Evolutionary conservation across 2,113 vertebrate species (phyloP), one percentile per base, ranked within the genome.

Genomic region (Ailurus styani): DNA sequence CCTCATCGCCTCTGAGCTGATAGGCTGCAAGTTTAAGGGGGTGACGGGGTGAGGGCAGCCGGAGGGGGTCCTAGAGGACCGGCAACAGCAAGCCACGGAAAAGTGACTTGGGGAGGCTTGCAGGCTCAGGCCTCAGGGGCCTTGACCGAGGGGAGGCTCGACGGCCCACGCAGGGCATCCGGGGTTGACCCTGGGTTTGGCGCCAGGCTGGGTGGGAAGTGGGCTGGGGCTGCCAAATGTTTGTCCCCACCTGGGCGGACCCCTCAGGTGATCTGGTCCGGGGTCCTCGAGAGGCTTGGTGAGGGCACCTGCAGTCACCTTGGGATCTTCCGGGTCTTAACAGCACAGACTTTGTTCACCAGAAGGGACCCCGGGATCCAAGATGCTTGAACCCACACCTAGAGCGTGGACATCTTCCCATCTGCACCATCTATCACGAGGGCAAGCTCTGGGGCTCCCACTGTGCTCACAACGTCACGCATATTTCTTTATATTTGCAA

Each of bases 41-140:
- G 40, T 10, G 86, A 14, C 9, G 25, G 87, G 70, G 40, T 2
- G 83, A 60, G 45, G 45, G 37, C 0, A 7, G 78, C 13, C 13
- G 2, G 6, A 57, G 62, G 40, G 70, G 37, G 47, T 37, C 37
- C 0, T 0, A 2, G 37, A 21, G 54, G 45, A 2, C 25, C 40
- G 45, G n/a, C 0, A 1, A 3, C 2, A 2, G 12, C 64, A 37
- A 42, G n/a, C 72, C 70, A 20, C 0, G 3, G 50, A 7, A 12
- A 78, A 29, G 29, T 23, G 54, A 45, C 42, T 29, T 21, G 2
- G 1, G 52, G 2, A 4, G 40, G 5, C 12, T 15, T 27, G 10
- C 3, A 0, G 14, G 60, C 42, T 14, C 25, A 4, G 17, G 81
- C 29, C 29, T 27, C 5, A 18, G 21, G 34, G n/a, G 27, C 5